phyloP scores from a whole-genome alignment of 2,113 vertebrate genomes.

The Festucalex cinctus region DNA sequence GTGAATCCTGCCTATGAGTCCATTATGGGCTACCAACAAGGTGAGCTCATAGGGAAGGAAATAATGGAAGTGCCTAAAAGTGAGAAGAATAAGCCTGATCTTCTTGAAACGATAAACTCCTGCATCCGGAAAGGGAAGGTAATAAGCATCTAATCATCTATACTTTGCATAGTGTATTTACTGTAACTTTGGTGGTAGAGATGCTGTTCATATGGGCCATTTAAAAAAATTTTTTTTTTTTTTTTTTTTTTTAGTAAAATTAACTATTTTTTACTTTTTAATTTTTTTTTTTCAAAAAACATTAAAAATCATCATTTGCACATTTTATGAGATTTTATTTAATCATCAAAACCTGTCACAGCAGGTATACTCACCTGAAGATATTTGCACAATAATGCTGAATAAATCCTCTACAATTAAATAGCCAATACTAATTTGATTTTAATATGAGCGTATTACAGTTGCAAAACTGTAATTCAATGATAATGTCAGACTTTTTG shows the following conservation, averaged over 20 bases:
- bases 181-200: neutral
- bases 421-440: neutral
- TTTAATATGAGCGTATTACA: neutral
- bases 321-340: no score
- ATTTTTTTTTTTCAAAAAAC: neutral
- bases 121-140: slow-evolving; percentile 95
- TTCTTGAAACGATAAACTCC: slow-evolving; percentile 92
- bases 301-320: neutral
- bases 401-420: neutral
- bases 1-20: slow-evolving; percentile 95
- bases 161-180: neutral
- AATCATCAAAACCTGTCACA: no score
- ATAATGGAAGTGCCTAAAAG: slow-evolving; percentile 93
- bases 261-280: no score
- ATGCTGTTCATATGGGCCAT: neutral
- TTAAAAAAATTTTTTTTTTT: no score
- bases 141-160: slow-evolving; percentile 36
- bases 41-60: slow-evolving; percentile 92
- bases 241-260: no score
- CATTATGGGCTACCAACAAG: slow-evolving; percentile 91
- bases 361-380: no score
- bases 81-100: slow-evolving; percentile 93
- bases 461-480: no score
- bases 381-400: no score
- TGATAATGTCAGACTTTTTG: neutral